Percentiles rank a stretch among this genome's conserved stretches.
phyloP scores from a whole-genome alignment of 2,888 invertebrate genomes.

The Resseliella maxima region DNA sequence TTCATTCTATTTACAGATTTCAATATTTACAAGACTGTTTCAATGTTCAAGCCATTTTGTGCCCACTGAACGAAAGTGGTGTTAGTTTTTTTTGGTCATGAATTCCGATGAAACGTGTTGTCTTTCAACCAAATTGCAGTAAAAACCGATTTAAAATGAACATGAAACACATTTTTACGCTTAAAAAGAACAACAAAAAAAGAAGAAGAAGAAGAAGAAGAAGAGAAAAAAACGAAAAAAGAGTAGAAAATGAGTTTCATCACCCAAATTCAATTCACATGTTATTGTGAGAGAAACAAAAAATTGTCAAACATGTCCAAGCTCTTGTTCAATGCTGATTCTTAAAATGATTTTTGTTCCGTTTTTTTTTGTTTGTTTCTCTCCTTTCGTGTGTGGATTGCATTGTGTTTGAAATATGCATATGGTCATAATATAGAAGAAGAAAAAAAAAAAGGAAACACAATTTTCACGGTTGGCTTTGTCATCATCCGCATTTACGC shows the following conservation, averaged over 20 bases:
- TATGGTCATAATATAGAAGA: conserved; percentile 1
- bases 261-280: no score
- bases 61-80: neutral
- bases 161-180: no score
- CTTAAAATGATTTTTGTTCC: conserved; percentile 31
- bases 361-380: neutral
- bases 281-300: no score
- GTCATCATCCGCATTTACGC: conserved; percentile 20
- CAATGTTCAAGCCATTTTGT: neutral
- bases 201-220: no score
- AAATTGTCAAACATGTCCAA: neutral
- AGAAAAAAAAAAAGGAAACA: neutral
- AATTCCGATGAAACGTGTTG: conserved; percentile 16
- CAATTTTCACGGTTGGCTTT: conserved; percentile 11
- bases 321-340: neutral
- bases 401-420: conserved; percentile 30
- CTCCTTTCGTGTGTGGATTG: neutral
- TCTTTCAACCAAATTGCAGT: neutral
- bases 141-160: neutral
- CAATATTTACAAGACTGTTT: neutral
- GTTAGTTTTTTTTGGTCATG: neutral
- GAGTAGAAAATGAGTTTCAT: no score
- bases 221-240: no score
- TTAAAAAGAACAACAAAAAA: no score
- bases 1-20: neutral